These are phyloP conservation scores for Fulmarus glacialis DNA, from an alignment of 2,113 vertebrate genomes.

Conservation along the genomic window DNA sequence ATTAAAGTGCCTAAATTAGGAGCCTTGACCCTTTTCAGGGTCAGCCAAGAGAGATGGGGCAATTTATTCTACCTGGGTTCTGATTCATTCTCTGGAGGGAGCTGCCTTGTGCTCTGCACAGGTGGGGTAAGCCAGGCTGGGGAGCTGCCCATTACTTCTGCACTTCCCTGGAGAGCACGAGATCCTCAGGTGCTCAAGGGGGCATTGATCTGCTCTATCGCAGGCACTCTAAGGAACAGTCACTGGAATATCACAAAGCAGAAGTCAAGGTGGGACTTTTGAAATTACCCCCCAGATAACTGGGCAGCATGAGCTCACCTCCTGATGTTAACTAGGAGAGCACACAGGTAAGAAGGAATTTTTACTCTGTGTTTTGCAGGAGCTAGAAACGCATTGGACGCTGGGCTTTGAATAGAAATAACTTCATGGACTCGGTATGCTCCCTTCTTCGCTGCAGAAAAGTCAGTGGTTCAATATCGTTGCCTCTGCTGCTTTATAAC, in stretches of 20 bases:
- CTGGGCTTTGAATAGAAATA: not conserved
- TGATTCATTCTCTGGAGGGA: not conserved
- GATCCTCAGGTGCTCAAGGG: not conserved
- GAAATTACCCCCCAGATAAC: not conserved
- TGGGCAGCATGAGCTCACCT: not conserved
- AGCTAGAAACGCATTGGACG: not conserved
- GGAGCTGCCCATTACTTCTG: not conserved
- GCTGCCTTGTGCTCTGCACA: not conserved
- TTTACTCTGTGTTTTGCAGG: not conserved
- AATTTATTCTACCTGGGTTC: not conserved
- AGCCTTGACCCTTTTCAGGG: not conserved
- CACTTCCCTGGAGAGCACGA: accelerated
- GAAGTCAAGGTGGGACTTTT: not conserved
- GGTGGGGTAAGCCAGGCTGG: not conserved
- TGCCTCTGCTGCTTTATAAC: constrained; percentile 19
- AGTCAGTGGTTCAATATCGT: not conserved
- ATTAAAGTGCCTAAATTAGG: not conserved
- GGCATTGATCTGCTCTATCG: accelerated
- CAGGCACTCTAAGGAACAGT: not conserved
- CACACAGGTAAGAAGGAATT: not conserved
- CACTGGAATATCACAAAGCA: not conserved
- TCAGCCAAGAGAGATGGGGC: not conserved
- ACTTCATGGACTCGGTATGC: not conserved
- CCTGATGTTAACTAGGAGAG: not conserved
- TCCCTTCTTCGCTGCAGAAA: not conserved